Base-by-base conservation (phyloP, 2,888 invertebrate genomes). In the Alloplasta piceator region DNA sequence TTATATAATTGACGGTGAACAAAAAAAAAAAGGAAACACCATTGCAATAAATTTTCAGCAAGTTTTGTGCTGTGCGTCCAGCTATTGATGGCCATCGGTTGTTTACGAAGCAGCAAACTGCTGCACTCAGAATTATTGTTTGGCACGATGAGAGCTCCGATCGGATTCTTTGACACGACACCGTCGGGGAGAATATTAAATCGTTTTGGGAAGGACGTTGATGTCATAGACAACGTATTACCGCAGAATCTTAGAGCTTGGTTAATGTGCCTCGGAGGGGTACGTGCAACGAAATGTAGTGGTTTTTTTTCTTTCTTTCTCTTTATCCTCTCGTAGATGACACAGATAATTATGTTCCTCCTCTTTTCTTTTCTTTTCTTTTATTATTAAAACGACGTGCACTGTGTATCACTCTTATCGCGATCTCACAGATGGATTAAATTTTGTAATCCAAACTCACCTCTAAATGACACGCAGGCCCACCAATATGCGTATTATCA, bases 101-200 rank as follows among this genome's bases (percentile, higher is more conserved):
- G 90, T 86, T 83, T 93, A 58, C 88, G 87, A 79, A 91, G 92
- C 87, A 91, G 91, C 68, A 86, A 93, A 90, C 92, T 93, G 88
- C 94, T 96, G 89, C 96, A 96, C 93, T 92, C 93, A 87, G 93
- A 93, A 86, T 93, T 96, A 92, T 94, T 96, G 87, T 91, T 90
- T 85, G 94, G 95, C 90, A 94, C 96, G 89, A 92, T 97, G 88
- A 94, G 94, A 90, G 94, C 95, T 86, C 95, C 96, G 78, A 93
- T 94, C 90, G 94, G 95, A 90, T 96, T 96, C 94, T 96, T 95
- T 94, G 96, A 97, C 93, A 95, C 96, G 87, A 97, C 96, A 88
- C 96, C 97, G 82, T 93, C 95, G 84, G 96, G 97, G 92, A 94
- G 97, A 91, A 94, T 96, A 91, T 94, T 96, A 92, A 96, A 96